Conservation (phyloP, 2,113 vertebrate species). For the Brachypodius melanocephalos region DNA sequence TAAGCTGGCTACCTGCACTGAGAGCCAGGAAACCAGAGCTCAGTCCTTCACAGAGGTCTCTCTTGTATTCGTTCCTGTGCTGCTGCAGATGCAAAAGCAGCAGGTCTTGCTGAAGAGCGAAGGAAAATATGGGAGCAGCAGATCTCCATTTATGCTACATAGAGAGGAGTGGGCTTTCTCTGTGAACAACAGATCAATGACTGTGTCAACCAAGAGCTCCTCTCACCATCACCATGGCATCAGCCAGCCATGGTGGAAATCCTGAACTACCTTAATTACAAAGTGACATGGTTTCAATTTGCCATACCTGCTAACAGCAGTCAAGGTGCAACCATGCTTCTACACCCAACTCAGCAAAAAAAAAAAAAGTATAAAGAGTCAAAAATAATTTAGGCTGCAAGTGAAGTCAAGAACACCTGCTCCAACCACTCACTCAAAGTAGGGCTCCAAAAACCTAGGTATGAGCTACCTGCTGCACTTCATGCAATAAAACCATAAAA, state of each 20-base stretch:
- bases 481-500: not conserved
- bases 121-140: not conserved
- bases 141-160: not conserved
- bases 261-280: not conserved
- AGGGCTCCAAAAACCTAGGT: not conserved
- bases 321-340: not conserved
- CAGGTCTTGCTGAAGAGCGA: not conserved
- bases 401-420: not conserved
- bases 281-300: not conserved
- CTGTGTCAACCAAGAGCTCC: not conserved
- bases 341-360: not conserved
- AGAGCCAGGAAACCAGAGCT: not conserved
- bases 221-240: not conserved
- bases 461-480: not conserved
- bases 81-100: not conserved
- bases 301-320: not conserved
- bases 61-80: not conserved
- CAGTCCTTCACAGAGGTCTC: not conserved
- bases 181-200: not conserved
- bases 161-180: not conserved
- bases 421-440: not conserved
- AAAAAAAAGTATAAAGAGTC: not conserved
- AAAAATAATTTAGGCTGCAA: not conserved
- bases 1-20: not conserved
- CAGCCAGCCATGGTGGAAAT: rapidly evolving